Evolutionary conservation across 2,113 vertebrate species (phyloP).

Genomic region (Cynopterus brachyotis): DNA sequence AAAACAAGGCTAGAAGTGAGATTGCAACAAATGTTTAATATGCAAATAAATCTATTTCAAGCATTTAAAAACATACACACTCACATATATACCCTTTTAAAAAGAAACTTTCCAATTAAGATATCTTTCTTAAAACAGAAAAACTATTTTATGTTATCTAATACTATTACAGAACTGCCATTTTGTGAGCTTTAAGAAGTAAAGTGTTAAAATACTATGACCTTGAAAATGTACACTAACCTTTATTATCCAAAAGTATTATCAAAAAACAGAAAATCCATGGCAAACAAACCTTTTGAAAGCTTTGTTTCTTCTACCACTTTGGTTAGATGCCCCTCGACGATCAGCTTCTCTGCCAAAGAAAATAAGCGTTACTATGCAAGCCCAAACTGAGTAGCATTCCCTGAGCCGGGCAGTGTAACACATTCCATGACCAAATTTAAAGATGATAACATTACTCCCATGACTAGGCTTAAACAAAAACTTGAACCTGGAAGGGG

Average conservation of each 20-base stretch:
- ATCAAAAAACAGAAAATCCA: conserved; percentile 71
- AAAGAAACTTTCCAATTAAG: conserved; percentile 41
- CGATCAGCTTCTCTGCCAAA: conserved; percentile 91
- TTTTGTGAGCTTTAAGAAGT: conserved; percentile 38
- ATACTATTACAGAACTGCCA: conserved; percentile 8
- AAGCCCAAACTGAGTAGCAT: conserved; percentile 80
- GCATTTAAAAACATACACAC: neutral
- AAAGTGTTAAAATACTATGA: conserved; percentile 38
- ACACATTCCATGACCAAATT: conserved; percentile 91
- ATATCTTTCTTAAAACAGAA: conserved; percentile 52
- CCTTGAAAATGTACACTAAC: conserved; percentile 54
- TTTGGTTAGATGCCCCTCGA: conserved; percentile 89
- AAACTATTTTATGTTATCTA: conserved; percentile 23
- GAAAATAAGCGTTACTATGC: conserved; percentile 86
- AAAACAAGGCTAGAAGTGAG: conserved; percentile 26
- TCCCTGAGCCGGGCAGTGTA: conserved; percentile 77
- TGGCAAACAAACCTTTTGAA: conserved; percentile 88
- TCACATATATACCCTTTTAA: neutral
- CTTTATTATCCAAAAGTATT: conserved; percentile 64
- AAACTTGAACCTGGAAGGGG: conserved; percentile 71
- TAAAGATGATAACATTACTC: conserved; percentile 85
- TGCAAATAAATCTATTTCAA: neutral
- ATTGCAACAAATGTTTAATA: conserved; percentile 7
- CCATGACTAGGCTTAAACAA: conserved; percentile 80
- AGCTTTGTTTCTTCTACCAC: conserved; percentile 87